Base-by-base conservation (phyloP, 2,888 invertebrate genomes). In the Pardosa pseudoannulata region DNA sequence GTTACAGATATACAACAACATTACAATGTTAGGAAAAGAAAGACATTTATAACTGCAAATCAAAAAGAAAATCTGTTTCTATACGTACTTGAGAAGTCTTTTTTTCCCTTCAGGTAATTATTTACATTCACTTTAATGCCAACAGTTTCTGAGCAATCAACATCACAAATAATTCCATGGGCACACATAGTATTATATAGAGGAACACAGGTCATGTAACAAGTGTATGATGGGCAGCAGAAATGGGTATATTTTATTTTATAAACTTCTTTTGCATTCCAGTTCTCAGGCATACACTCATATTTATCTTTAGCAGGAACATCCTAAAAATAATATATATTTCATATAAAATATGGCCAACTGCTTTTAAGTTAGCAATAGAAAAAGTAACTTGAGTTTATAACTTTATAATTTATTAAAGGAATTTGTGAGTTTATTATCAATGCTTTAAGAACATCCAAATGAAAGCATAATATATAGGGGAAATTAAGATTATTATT, bases 181-280 rank as follows among this genome's bases (percentile, higher is more conserved):
- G 71, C 19, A 36, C 46, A 23, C 9, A 82, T 9, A 28, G 29
- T 50, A 7, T 27, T 41, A 36, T 71, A 76, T 9, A 82, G 16
- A 32, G 82, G 76, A 7, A 76, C 65, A 71, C 82, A 82, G 6
- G 82, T 82, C 41, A 82, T 56, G 56, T 71, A 76, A 36, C 76
- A 76, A 36, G 23, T 31, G 11, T 27, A 28, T 11, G 76, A 56
- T 19, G 82, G 65, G 16, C 62, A 27, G 7, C 11, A 64, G 36
- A n/a, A 27, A 46, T 82, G 70, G 3, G 6, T 64, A 65, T 82
- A 82, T 13, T 29, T 31, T 7, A 82, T 70, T 36, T 71, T 82
- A 31, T 50, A 82, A 11, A 71, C 23, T 7, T 71, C 76, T 1
- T 13, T 46, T 27, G 46, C 31, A 5, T 46, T 71, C 82, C 82